Percentiles rank a stretch among this genome's conserved stretches.
phyloP scores from a whole-genome alignment of 2,113 vertebrate genomes.

The Onychostruthus taczanowskii region DNA sequence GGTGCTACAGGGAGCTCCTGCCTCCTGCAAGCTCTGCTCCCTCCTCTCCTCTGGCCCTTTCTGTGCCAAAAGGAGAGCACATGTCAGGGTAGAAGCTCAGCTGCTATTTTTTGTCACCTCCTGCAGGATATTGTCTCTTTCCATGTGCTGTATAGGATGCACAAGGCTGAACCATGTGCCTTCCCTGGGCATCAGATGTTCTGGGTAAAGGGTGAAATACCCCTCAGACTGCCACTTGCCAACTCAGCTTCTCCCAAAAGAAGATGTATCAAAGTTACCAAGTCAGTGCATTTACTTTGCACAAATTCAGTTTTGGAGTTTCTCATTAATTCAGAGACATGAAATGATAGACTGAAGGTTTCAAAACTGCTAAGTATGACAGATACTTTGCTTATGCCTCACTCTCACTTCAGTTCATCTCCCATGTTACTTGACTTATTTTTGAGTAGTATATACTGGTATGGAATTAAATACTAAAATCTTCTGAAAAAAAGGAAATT shows the following conservation, averaged over 20 bases:
- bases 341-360: background rate
- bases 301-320: background rate
- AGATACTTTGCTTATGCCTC: background rate
- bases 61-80: background rate
- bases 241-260: background rate
- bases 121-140: background rate
- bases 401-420: background rate
- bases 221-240: background rate
- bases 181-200: background rate
- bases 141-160: background rate
- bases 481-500: background rate
- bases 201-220: background rate
- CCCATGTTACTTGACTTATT: background rate
- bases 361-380: background rate
- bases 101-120: background rate
- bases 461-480: background rate
- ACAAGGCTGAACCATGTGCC: background rate
- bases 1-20: background rate
- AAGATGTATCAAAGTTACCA: background rate
- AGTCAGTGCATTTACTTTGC: background rate
- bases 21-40: background rate
- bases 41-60: background rate
- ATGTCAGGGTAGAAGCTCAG: accelerated
- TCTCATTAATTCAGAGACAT: background rate
- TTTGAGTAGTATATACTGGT: background rate